Base-by-base conservation (phyloP, 2,888 invertebrate species). In the Lasioglossum leucozonium region DNA sequence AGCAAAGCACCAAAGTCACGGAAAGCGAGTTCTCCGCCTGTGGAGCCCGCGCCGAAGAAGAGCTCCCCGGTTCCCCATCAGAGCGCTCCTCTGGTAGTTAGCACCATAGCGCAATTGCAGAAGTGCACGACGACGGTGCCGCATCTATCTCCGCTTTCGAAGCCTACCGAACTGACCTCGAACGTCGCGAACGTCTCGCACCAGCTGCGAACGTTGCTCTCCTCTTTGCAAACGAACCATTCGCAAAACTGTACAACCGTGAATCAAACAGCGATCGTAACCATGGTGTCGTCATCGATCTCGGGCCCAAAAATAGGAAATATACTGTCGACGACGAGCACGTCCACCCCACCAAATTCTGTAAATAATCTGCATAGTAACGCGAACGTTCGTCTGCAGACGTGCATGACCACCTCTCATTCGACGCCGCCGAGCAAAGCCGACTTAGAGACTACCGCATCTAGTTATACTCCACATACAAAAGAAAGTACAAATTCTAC, bases 121-220 rank as follows among this genome's bases (percentile, higher is more conserved):
- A 94, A 93, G 77, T 92, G 91, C 11, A 88, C 95, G 90, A 96
- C 96, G 6, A 95, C 96, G 0, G 96, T 97, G 73, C 97, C 97
- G 0, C 97, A 97, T 92, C 94, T 97, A 40, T 97, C 97, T 0
- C 97, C 97, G 0, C 93, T 97, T 2, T 97, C 97, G 0, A 97
- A 97, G 92, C 97, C 97, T 0, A 96, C 97, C 2, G 97, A 97
- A 92, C 94, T 97, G 73, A 97, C 97, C 22, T 96, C 97, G 0
- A 97, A 97, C 91, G 97, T 97, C 95, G 97, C 96, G 0, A 97
- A 97, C 92, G 97, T 96, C 0, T 97, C 97, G 0, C 97, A 97
- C 93, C 97, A 97, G 91, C 92, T 97, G 72, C 95, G 97, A 55
- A 96, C 96, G 8, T 95, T 97, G 73, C 95, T 97, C 94, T 97